Evolutionary conservation across 2,113 vertebrate genomes (phyloP).

Genomic region (Ranitomeya imitator): DNA sequence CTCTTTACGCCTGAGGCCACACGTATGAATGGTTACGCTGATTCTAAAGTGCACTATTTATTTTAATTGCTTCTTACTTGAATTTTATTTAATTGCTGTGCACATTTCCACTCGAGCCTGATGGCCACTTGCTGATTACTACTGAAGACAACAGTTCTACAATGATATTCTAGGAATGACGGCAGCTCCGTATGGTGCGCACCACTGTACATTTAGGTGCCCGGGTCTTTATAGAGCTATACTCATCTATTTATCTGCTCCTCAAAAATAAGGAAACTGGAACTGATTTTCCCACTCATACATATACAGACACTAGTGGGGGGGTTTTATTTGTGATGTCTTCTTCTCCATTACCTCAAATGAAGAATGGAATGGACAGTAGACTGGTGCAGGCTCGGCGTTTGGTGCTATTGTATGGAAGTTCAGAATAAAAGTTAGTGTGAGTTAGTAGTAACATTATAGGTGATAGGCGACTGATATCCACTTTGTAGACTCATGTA

Average conservation of each 20-base stretch:
- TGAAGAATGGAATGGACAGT: not conserved
- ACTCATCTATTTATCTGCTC: not conserved
- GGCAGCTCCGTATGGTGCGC: not conserved
- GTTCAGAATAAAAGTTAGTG: not conserved
- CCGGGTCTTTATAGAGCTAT: not conserved
- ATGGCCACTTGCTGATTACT: not conserved
- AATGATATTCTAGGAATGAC: not conserved
- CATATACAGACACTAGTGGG: not conserved
- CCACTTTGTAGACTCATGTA: no score
- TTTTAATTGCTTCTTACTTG: slow-evolving; percentile 32
- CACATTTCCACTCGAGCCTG: slow-evolving; percentile 8
- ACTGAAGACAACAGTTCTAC: not conserved
- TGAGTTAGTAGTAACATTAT: no score
- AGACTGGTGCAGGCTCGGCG: not conserved
- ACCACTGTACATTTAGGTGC: not conserved
- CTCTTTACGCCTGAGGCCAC: not conserved
- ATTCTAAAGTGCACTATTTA: slow-evolving; percentile 25
- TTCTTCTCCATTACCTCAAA: not conserved
- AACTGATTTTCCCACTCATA: not conserved
- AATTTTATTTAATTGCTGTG: slow-evolving; percentile 34
- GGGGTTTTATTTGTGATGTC: not conserved
- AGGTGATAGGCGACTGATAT: no score
- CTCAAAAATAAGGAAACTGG: not conserved
- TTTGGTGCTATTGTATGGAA: not conserved
- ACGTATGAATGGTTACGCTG: not conserved